Evolutionary conservation across 2,797 vertebrate species (phyloP).

Genomic region (Brachymystax lenok): DNA sequence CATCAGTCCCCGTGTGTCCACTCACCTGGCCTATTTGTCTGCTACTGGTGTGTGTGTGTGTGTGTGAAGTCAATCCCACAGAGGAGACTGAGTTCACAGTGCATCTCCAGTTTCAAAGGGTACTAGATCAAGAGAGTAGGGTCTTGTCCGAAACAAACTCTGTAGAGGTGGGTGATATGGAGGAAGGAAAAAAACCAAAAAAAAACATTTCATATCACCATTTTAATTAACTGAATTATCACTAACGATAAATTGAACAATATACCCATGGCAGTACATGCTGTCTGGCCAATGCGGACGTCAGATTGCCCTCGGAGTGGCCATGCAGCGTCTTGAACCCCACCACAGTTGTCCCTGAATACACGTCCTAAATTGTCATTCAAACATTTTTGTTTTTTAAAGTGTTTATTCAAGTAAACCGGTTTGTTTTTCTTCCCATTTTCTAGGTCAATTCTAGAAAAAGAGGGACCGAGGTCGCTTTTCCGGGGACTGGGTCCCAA

Average conservation of each 20-base stretch:
- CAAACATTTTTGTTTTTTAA: background rate
- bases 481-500: constrained; percentile 97
- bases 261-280: background rate
- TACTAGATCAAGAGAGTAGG: background rate
- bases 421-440: constrained; percentile 22
- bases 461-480: constrained; percentile 97
- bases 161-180: background rate
- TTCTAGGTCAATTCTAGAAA: constrained; percentile 95
- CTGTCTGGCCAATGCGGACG: background rate
- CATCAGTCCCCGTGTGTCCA: background rate
- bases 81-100: constrained; percentile 21
- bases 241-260: too few relatives aligned
- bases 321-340: background rate
- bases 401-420: too few relatives aligned
- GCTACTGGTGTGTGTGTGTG: constrained; percentile 6
- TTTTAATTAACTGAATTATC: too few relatives aligned
- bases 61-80: background rate
- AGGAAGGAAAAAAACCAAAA: too few relatives aligned
- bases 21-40: constrained; percentile 3
- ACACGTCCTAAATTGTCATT: background rate
- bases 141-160: constrained; percentile 16
- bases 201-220: too few relatives aligned
- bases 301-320: too few relatives aligned
- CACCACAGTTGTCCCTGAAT: background rate
- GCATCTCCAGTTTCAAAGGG: background rate